These are phyloP conservation scores for Ametastegia equiseti DNA, from an alignment of 2,888 invertebrate genomes.

Conservation along the genomic window DNA sequence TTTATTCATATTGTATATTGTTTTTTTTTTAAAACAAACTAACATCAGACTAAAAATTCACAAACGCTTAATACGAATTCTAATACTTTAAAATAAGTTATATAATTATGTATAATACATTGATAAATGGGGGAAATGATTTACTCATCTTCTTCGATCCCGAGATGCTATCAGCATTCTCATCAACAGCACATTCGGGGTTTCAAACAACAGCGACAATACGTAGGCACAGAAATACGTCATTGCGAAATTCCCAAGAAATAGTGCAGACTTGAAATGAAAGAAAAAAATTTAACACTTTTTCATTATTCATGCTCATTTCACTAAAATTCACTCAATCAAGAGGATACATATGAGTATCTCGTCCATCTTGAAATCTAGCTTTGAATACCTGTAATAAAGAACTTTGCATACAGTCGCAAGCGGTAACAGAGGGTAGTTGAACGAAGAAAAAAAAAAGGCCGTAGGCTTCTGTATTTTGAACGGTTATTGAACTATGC, in stretches of 20 bases:
- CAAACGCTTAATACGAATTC: conserved; percentile 20
- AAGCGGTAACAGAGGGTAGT: too few species aligned
- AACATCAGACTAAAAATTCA: conserved; percentile 31
- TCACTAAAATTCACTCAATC: not conserved
- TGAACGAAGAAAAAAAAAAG: too few species aligned
- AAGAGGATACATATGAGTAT: too few species aligned
- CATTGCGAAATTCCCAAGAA: conserved; percentile 65
- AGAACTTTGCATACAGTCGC: too few species aligned
- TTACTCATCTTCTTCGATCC: conserved; percentile 55
- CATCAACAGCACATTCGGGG: conserved; percentile 72
- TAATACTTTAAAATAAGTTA: conserved; percentile 29
- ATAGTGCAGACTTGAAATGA: conserved; percentile 64
- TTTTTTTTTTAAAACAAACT: conserved; percentile 14
- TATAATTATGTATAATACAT: conserved; percentile 16
- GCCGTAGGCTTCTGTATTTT: too few species aligned
- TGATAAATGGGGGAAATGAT: not conserved
- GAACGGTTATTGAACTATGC: too few species aligned
- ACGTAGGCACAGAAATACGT: conserved; percentile 71
- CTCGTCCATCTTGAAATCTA: too few species aligned
- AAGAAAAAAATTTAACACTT: conserved; percentile 19
- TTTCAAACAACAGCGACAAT: conserved; percentile 73
- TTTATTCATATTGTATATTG: conserved; percentile 19
- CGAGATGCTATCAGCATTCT: conserved; percentile 61
- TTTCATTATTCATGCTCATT: conserved; percentile 23
- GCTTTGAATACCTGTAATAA: too few species aligned